These are phyloP conservation scores for Beris morrisii DNA, from an alignment of 2,888 invertebrate genomes.

Conservation along the genomic window DNA sequence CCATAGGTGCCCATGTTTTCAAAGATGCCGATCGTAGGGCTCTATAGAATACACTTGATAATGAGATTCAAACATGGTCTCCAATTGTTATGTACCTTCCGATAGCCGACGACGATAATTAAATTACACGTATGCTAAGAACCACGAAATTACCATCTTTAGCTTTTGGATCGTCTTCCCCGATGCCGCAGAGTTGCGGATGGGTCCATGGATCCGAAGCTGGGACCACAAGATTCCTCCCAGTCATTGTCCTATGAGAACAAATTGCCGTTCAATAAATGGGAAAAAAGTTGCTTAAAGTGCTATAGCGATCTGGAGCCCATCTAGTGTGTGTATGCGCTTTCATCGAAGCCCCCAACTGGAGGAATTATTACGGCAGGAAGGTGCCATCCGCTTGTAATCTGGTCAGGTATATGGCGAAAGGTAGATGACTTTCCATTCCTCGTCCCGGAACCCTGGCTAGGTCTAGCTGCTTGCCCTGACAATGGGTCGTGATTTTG, in stretches of 20 bases:
- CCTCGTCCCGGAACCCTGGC: constrained; percentile 6
- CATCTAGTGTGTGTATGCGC: constrained; percentile 3
- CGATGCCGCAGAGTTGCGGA: too few relatives aligned
- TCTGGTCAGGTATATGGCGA: neutral
- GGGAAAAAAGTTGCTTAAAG: neutral
- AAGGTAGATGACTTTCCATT: constrained; percentile 18
- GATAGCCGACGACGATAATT: too few relatives aligned
- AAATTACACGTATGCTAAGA: constrained; percentile 2
- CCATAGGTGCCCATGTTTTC: too few relatives aligned
- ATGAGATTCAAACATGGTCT: too few relatives aligned
- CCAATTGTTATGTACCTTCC: too few relatives aligned
- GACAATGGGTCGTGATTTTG: constrained; percentile 27
- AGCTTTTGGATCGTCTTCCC: neutral
- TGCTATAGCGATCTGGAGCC: constrained; percentile 5
- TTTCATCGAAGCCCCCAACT: neutral
- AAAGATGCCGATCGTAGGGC: too few relatives aligned
- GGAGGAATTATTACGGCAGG: neutral
- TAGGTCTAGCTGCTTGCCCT: neutral
- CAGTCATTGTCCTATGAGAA: constrained; percentile 7
- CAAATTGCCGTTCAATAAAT: constrained; percentile 19
- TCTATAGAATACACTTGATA: too few relatives aligned
- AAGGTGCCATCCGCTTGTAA: constrained; percentile 4
- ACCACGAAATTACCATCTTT: neutral
- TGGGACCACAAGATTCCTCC: constrained; percentile 1
- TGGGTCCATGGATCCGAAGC: too few relatives aligned